phyloP scores from a whole-genome alignment of 92 coral and sea anemone species.

The Phymanthus crucifer region DNA sequence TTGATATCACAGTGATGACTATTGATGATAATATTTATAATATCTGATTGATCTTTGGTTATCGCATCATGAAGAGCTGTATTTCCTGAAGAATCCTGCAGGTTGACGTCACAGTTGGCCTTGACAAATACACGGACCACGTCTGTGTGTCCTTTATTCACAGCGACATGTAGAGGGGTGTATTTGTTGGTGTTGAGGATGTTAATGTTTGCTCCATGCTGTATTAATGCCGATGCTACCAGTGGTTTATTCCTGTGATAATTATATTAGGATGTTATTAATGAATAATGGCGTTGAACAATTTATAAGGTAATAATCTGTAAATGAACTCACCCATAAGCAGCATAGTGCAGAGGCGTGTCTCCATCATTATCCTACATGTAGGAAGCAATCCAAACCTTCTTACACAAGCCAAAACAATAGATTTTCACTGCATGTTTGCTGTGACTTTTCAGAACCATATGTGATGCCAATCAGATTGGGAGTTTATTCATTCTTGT shows the following conservation, averaged over 20 bases:
- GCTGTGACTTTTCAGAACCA: too few relatives aligned
- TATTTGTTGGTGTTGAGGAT: constrained; percentile 57
- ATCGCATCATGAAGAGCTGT: constrained; percentile 78
- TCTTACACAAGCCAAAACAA: too few relatives aligned
- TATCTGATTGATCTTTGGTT: constrained; percentile 55
- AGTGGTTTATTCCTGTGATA: too few relatives aligned
- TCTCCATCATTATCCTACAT: constrained; percentile 81
- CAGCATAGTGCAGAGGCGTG: constrained; percentile 79
- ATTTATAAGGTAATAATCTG: too few relatives aligned
- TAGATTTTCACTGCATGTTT: too few relatives aligned
- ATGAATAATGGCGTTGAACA: too few relatives aligned
- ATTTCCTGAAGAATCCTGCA: constrained; percentile 80
- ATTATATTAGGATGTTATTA: too few relatives aligned
- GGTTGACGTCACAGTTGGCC: constrained; percentile 56
- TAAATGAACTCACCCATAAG: constrained; percentile 77
- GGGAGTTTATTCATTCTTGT: too few relatives aligned
- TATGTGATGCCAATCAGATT: too few relatives aligned
- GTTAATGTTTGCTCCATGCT: constrained; percentile 64
- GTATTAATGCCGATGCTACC: constrained; percentile 56
- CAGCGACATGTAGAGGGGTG: constrained; percentile 74
- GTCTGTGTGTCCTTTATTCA: constrained; percentile 61
- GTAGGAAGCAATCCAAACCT: too few relatives aligned
- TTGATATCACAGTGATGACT: constrained; percentile 41
- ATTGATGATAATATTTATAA: constrained; percentile 57
- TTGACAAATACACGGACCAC: constrained; percentile 55